A percentile compares a stretch with the other conserved stretches of the same genome.
phyloP scores from a whole-genome alignment of 2,113 vertebrate species.

The Apaloderma vittatum region DNA sequence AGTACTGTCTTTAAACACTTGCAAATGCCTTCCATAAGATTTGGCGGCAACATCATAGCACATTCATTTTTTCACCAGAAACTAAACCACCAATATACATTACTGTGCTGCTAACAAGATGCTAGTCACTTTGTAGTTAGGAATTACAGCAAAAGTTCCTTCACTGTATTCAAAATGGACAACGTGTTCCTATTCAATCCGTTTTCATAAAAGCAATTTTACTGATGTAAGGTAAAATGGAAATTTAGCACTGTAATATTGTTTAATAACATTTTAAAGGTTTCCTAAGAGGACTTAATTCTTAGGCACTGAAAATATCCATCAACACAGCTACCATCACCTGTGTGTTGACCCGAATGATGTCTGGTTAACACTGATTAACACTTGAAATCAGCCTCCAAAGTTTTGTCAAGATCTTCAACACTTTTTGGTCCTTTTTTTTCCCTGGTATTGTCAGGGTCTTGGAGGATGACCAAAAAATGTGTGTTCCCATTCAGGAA shows the following conservation, averaged over 20 bases:
- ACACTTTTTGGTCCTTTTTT: not conserved
- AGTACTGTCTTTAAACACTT: not conserved
- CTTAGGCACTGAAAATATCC: not conserved
- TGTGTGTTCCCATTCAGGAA: not conserved
- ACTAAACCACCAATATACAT: not conserved
- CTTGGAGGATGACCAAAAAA: not conserved
- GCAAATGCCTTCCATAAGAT: not conserved
- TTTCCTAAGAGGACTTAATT: not conserved
- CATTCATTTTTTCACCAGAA: not conserved
- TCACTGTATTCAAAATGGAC: not conserved
- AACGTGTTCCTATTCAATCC: not conserved
- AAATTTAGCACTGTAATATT: not conserved
- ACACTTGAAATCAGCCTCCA: not conserved
- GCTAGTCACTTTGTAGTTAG: not conserved
- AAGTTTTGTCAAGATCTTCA: not conserved
- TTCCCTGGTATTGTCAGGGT: not conserved
- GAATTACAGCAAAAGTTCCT: not conserved
- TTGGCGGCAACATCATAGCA: not conserved
- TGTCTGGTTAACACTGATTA: not conserved
- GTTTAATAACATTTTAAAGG: not conserved
- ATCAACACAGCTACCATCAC: not conserved
- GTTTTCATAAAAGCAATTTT: not conserved
- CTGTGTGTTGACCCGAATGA: not conserved
- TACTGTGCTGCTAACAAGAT: not conserved
- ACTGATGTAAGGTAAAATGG: not conserved